These are phyloP conservation scores for Aphaenogaster ashmeadi DNA, from an alignment of 1,140 invertebrate genomes.

Conservation along the genomic window DNA sequence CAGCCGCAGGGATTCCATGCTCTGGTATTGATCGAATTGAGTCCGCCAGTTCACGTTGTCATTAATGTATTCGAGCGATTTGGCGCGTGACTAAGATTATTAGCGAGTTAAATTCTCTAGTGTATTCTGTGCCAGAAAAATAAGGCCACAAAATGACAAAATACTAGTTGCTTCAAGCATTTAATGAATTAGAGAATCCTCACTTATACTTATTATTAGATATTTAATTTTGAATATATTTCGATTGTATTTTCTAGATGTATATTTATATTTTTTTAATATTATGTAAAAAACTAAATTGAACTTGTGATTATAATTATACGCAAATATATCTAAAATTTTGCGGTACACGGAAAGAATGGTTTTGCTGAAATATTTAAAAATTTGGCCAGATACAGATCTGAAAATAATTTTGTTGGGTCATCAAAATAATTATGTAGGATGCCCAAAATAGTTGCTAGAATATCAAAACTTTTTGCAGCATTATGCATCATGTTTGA, in stretches of 20 bases:
- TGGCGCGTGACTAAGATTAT: constrained; percentile 54
- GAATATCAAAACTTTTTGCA: no score
- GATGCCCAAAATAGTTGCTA: no score
- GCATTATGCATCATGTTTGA: no score
- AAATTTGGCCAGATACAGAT: no score
- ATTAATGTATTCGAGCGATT: constrained; percentile 41
- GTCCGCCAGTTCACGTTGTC: constrained; percentile 1
- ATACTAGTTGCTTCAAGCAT: not conserved
- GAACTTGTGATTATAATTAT: not conserved
- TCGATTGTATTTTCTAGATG: not conserved
- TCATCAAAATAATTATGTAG: no score
- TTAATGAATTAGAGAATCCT: not conserved
- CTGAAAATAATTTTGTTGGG: no score
- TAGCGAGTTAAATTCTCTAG: constrained; percentile 1
- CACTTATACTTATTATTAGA: not conserved
- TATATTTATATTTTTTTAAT: not conserved
- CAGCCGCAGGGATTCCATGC: constrained; percentile 32
- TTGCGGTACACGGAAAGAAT: not conserved
- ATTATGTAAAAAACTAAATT: not conserved
- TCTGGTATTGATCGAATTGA: constrained; percentile 52
- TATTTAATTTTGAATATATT: not conserved
- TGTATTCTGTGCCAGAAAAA: not conserved
- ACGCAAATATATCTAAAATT: not conserved
- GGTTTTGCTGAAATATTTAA: no score
- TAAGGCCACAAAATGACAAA: not conserved